phyloP scores from a whole-genome alignment of 2,113 vertebrate genomes.

The Macroglossus sobrinus region DNA sequence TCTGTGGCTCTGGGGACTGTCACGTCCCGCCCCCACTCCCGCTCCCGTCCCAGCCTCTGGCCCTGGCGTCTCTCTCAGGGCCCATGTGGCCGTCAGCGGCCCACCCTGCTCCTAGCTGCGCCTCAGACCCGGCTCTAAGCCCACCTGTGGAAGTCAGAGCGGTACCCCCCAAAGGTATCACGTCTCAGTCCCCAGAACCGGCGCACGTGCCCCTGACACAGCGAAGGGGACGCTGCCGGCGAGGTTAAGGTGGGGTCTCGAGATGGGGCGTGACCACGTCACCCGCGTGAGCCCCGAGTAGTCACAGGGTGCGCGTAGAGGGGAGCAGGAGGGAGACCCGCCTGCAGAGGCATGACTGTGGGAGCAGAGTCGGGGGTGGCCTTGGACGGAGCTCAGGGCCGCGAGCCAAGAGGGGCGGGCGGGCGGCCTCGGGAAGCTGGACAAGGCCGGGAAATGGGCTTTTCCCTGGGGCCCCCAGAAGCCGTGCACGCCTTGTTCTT shows the following conservation, averaged over 20 bases:
- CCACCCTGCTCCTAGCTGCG: no score
- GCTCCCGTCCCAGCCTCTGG: background rate
- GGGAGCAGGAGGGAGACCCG: background rate
- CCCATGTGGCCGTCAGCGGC: background rate
- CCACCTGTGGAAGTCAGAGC: background rate
- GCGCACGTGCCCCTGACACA: fast-evolving
- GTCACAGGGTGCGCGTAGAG: background rate
- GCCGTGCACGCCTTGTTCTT: fast-evolving
- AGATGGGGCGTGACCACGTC: background rate
- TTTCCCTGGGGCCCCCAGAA: background rate
- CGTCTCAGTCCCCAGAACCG: fast-evolving
- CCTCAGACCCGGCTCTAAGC: background rate
- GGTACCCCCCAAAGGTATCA: fast-evolving
- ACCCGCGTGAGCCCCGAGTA: fast-evolving
- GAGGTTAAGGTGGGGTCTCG: no score
- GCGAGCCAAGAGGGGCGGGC: no score
- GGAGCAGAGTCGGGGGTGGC: background rate
- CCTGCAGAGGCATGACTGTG: fast-evolving
- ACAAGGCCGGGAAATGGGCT: fast-evolving
- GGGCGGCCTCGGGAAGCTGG: background rate
- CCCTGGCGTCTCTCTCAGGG: background rate
- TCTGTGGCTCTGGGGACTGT: background rate
- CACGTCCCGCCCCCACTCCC: background rate
- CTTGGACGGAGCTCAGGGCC: no score
- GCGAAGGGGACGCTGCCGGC: background rate